Evolutionary conservation across 2,797 vertebrate species (phyloP), one percentile per base, ranked within the genome.

Genomic region (Danio kyathit): DNA sequence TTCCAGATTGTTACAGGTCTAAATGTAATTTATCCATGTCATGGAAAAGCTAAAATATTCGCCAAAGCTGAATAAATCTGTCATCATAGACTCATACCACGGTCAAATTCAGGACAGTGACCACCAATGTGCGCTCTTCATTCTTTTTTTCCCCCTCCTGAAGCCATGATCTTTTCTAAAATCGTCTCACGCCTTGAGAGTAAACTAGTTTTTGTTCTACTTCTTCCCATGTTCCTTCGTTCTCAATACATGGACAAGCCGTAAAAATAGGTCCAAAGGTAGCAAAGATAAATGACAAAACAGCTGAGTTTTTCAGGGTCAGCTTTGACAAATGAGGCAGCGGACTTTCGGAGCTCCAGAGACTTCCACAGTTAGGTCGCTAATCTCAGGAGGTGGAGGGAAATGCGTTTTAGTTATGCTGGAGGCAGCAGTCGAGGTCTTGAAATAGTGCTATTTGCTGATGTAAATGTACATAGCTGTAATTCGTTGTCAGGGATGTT

Each of bases 261-360:
- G 66, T 88, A 86, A 81, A 89, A 88, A 87, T 88, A 87, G 81
- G 74, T 77, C 74, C 71, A 79, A 81, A 80, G 78, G 80, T 54
- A 72, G 72, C 54, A 76, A 87, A 84, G 88, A 88, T 76, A 80
- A 86, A 87, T 89, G 56, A 80, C 76, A 82, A 63, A 84, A 73
- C 65, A 65, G 82, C 57, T 82, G 86, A 84, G 84, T 74, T 86
- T 92, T 93, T 92, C 88, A 88, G 92, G 92, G 93, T 93, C 90
- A 90, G 85, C 91, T 54, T 92, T 94, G 93, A 95, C 91, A 94
- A 94, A 94, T 93, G 91, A 91, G 92, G 89, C 91, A 90, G 86
- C 87, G 6, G 91, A 89, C 89, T 90, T 89, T 21, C 51, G 65
- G 86, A 73, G 84, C 93, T 91, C 91, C 61, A 73, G 93, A 91